These are phyloP conservation scores for Rhadina sibilatrix DNA, from an alignment of 2,113 vertebrate species.

Conservation along the genomic window DNA sequence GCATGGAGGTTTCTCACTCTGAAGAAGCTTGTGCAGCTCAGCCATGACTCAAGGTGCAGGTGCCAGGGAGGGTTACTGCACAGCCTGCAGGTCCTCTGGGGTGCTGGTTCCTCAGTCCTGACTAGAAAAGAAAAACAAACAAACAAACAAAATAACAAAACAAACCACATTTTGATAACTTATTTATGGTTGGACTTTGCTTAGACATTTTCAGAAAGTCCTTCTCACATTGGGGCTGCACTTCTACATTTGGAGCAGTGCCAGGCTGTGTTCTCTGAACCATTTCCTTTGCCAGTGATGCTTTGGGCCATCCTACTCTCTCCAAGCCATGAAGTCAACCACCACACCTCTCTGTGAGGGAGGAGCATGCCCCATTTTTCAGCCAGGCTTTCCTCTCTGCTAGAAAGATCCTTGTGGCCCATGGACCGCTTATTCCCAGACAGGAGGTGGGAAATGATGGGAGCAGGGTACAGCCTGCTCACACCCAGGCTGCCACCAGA, in stretches of 20 bases:
- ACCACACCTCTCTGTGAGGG: rapidly evolving
- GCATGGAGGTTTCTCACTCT: neutral
- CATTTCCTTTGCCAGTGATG: neutral
- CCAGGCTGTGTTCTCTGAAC: neutral
- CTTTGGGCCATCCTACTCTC: neutral
- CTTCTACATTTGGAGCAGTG: neutral
- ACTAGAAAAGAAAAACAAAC: neutral
- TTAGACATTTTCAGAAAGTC: neutral
- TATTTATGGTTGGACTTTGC: neutral
- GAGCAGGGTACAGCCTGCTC: neutral
- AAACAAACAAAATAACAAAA: neutral
- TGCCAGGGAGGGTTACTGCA: neutral
- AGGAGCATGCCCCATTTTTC: neutral
- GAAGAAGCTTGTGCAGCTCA: neutral
- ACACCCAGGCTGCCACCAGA: neutral
- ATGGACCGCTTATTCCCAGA: neutral
- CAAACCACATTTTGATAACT: neutral
- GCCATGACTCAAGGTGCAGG: too few relatives aligned
- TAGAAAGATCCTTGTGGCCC: neutral
- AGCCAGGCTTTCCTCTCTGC: neutral
- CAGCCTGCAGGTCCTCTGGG: neutral
- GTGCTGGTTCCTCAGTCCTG: neutral
- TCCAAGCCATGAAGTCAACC: neutral
- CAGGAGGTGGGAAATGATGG: neutral
- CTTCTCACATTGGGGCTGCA: neutral